Conservation (phyloP, 2,797 vertebrate species). For the Triplophysa yarkandensis region DNA sequence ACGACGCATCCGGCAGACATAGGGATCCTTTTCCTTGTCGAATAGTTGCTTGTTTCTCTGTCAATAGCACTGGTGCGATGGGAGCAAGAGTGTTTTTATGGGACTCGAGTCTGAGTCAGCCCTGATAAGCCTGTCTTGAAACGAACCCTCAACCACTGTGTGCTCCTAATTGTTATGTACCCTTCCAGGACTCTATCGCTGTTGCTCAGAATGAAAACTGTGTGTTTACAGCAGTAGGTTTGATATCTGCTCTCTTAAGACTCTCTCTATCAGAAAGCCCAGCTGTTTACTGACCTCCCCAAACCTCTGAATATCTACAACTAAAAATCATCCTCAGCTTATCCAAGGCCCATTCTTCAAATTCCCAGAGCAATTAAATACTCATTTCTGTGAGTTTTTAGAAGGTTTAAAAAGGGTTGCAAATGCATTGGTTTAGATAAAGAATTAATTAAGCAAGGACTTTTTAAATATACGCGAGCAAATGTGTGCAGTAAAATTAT, state of each 20-base stretch:
- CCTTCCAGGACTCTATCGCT: conserved; percentile 50
- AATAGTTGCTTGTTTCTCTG: conserved; percentile 4
- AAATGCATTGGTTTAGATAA: conserved; percentile 26
- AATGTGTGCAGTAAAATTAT: too few relatives aligned
- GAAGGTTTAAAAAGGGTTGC: conserved; percentile 1
- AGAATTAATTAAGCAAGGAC: neutral
- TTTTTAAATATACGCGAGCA: too few relatives aligned
- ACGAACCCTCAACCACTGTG: conserved; percentile 4
- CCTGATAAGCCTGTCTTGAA: conserved; percentile 36
- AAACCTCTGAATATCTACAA: conserved; percentile 26
- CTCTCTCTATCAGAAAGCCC: conserved; percentile 41
- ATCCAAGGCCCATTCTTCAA: neutral
- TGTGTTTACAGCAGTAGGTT: conserved; percentile 25
- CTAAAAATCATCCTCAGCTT: conserved; percentile 26
- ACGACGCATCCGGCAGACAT: neutral
- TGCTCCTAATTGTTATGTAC: conserved; percentile 39
- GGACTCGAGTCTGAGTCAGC: conserved; percentile 21
- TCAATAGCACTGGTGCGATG: conserved; percentile 10
- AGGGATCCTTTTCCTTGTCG: neutral
- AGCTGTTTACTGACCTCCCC: conserved; percentile 23
- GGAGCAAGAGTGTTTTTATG: conserved; percentile 20
- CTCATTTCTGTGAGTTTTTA: neutral
- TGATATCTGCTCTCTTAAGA: conserved; percentile 29
- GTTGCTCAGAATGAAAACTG: conserved; percentile 22
- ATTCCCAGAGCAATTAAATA: conserved; percentile 23